Evolutionary conservation across 2,888 invertebrate species (phyloP).

Genomic region (Hirudinaria manillensis): DNA sequence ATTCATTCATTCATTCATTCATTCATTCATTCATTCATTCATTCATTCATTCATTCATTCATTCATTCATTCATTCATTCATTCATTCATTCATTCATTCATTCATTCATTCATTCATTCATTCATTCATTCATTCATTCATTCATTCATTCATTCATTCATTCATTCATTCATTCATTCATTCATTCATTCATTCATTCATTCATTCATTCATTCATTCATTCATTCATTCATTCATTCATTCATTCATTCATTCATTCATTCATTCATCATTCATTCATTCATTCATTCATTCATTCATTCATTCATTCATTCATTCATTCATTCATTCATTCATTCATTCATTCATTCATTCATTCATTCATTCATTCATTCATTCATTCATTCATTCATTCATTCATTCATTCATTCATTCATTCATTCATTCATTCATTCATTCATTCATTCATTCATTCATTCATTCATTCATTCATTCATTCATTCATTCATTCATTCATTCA

Average conservation of each 20-base stretch:
- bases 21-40: not conserved
- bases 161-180: slow-evolving; percentile 22
- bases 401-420: slow-evolving; percentile 22
- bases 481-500: slow-evolving; percentile 28
- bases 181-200: slow-evolving; percentile 18
- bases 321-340: not conserved
- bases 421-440: slow-evolving; percentile 20
- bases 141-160: slow-evolving; percentile 18
- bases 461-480: slow-evolving; percentile 33
- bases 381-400: slow-evolving; percentile 21
- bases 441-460: slow-evolving; percentile 22
- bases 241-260: slow-evolving; percentile 20
- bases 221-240: slow-evolving; percentile 8
- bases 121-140: slow-evolving; percentile 21
- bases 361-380: slow-evolving; percentile 22
- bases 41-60: not conserved
- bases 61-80: not conserved
- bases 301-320: not conserved
- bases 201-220: slow-evolving; percentile 9
- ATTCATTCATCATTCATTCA: slow-evolving; percentile 26
- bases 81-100: not conserved
- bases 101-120: slow-evolving; percentile 24
- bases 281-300: slow-evolving; percentile 4
- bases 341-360: slow-evolving; percentile 19
- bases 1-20: not conserved